Percentiles rank a stretch among this genome's conserved stretches.
phyloP scores from a whole-genome alignment of 2,113 vertebrate genomes.

The Poeciliopsis turrubarensis region DNA sequence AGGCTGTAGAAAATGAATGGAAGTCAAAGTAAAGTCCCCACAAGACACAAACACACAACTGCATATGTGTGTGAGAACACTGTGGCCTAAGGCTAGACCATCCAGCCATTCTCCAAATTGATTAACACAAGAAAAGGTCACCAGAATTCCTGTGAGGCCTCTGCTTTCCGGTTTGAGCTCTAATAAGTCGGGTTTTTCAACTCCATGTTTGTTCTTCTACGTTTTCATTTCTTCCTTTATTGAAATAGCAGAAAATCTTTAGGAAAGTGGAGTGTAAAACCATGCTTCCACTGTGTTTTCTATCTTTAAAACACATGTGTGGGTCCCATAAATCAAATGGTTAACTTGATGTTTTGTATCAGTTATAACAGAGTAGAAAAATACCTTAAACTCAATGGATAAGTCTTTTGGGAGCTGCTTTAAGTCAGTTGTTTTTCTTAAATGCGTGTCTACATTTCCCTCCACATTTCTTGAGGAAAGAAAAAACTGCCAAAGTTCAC shows the following conservation, averaged over 20 bases:
- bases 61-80: constrained; percentile 1
- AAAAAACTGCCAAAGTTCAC: background rate
- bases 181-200: constrained; percentile 5
- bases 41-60: constrained; percentile 14
- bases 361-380: background rate
- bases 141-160: constrained; percentile 60
- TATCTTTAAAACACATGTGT: background rate
- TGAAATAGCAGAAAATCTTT: too few species aligned
- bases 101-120: constrained; percentile 66
- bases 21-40: too few species aligned
- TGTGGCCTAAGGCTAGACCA: constrained; percentile 62
- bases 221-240: background rate
- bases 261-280: too few species aligned
- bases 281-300: background rate
- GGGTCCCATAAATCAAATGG: background rate
- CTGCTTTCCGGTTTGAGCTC: background rate
- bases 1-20: too few species aligned
- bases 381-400: background rate
- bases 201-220: background rate
- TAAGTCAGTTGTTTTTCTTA: background rate
- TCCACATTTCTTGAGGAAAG: background rate
- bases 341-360: background rate
- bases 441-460: background rate
- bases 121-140: constrained; percentile 71
- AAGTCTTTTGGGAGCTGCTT: background rate